Conservation (phyloP, 2,797 vertebrate genomes). For the Sebastiscus albofasciatus region DNA sequence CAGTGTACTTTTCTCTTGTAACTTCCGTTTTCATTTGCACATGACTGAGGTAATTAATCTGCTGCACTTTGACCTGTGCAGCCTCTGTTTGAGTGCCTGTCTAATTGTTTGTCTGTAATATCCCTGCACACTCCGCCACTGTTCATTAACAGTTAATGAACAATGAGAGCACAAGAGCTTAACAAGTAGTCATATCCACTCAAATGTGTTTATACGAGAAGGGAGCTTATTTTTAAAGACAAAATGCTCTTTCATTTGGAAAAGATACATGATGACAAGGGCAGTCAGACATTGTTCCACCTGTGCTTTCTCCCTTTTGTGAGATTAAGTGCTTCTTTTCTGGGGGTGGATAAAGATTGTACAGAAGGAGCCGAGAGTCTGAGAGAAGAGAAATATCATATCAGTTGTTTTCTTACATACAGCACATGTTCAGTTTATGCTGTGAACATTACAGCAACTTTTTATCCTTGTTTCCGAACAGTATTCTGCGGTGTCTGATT, state of each 20-base stretch:
- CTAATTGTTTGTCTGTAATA: conserved; percentile 67
- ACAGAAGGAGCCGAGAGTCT: background rate
- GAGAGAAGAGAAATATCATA: background rate
- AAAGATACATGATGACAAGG: background rate
- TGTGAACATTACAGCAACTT: background rate
- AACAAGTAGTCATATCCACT: conserved; percentile 56
- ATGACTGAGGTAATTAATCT: conserved; percentile 63
- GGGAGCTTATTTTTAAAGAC: conserved; percentile 12
- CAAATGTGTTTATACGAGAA: conserved; percentile 48
- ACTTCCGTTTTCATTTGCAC: conserved; percentile 46
- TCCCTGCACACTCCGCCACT: conserved; percentile 66
- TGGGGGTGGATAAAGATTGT: background rate
- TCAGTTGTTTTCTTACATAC: background rate
- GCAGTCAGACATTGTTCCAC: background rate
- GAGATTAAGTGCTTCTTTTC: background rate
- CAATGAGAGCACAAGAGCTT: conserved; percentile 42
- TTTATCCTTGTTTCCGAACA: background rate
- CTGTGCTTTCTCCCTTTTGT: background rate
- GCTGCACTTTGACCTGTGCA: conserved; percentile 54
- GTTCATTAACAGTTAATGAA: conserved; percentile 81
- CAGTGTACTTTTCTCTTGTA: conserved; percentile 12
- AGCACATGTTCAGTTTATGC: conserved; percentile 4
- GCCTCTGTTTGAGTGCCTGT: conserved; percentile 48
- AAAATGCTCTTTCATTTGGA: conserved; percentile 9
- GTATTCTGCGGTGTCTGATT: background rate